phyloP scores from a whole-genome alignment of 2,888 invertebrate species.

The Sepioteuthis lessoniana region DNA sequence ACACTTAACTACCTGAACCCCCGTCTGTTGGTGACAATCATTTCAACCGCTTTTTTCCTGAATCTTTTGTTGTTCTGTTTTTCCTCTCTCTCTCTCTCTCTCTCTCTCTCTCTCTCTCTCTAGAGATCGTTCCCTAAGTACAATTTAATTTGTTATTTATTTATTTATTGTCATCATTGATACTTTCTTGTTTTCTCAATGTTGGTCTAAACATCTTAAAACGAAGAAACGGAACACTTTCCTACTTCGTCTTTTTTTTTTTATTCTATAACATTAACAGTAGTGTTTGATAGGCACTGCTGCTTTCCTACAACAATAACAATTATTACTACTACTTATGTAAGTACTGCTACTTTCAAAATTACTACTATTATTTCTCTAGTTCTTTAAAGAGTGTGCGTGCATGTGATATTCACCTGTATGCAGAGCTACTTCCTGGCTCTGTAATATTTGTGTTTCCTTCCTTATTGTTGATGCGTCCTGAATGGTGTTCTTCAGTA shows the following conservation, averaged over 20 bases:
- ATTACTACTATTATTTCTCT: neutral
- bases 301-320: neutral
- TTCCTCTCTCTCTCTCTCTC: neutral
- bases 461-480: neutral
- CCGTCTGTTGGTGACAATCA: neutral
- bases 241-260: neutral
- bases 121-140: too few species aligned
- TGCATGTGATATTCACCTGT: neutral
- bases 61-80: neutral
- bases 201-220: neutral
- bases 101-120: neutral
- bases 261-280: neutral
- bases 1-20: too few species aligned
- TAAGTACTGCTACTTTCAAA: neutral
- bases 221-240: neutral
- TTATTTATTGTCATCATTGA: neutral
- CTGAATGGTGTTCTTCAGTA: constrained; percentile 20
- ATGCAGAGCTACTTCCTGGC: neutral
- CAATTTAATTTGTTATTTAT: neutral
- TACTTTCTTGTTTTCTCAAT: neutral
- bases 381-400: neutral
- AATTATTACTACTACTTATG: neutral
- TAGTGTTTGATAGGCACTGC: neutral
- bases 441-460: neutral
- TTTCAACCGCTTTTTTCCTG: neutral